These are phyloP conservation scores for Cinara cedri DNA, from an alignment of 2,888 invertebrate species.

Conservation along the genomic window DNA sequence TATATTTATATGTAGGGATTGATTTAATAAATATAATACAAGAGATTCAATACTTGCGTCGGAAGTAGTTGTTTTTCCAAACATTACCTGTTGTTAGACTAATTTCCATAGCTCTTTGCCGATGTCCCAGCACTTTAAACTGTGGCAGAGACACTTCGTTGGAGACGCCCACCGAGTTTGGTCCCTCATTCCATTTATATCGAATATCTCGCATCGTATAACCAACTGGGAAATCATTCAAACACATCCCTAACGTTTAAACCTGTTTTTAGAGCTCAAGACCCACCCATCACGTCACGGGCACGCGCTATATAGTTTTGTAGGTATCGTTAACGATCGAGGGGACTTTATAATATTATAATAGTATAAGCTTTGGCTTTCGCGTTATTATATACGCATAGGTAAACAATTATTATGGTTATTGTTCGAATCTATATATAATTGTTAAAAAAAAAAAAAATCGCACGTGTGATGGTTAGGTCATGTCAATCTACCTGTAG, in stretches of 20 bases:
- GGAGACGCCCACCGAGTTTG: constrained; percentile 93
- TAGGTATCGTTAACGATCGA: too few species aligned
- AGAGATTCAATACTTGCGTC: neutral
- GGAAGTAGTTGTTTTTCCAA: neutral
- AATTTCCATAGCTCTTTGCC: constrained; percentile 94
- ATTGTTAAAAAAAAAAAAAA: neutral
- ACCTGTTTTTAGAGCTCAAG: constrained; percentile 11
- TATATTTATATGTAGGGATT: too few species aligned
- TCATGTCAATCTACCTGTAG: constrained; percentile 77
- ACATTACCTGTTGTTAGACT: constrained; percentile 90
- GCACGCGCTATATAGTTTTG: neutral
- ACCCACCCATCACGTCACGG: constrained; percentile 49
- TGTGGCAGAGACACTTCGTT: constrained; percentile 95
- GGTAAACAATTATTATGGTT: neutral
- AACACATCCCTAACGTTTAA: constrained; percentile 44
- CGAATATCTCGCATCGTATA: constrained; percentile 98
- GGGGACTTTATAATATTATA: too few species aligned
- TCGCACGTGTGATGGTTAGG: constrained; percentile 61
- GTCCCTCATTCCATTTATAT: constrained; percentile 96
- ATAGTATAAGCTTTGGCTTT: too few species aligned
- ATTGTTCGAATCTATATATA: neutral
- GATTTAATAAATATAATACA: too few species aligned
- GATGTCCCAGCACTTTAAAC: constrained; percentile 96
- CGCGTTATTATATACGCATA: too few species aligned
- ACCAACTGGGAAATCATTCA: constrained; percentile 77